Percentiles rank a stretch among this genome's conserved stretches.
These are phyloP conservation scores for Troilus luridus DNA, from an alignment of 2,888 invertebrate species.

Conservation along the genomic window DNA sequence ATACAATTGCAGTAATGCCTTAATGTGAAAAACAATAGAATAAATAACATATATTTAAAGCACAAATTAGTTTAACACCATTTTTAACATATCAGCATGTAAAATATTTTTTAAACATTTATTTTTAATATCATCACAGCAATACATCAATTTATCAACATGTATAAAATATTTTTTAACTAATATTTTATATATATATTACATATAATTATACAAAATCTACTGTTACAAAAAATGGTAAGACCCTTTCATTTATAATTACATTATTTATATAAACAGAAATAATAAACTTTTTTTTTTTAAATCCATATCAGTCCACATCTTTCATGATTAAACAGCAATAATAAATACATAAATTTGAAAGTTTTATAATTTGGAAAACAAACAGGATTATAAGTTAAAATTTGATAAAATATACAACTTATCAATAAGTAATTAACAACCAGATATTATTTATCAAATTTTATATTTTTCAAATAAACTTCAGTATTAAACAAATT, in stretches of 20 bases:
- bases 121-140: conserved; percentile 48
- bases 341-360: neutral
- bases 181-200: conserved; percentile 8
- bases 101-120: neutral
- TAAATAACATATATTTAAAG: conserved; percentile 37
- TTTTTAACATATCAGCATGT: neutral
- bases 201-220: conserved; percentile 27
- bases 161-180: conserved; percentile 23
- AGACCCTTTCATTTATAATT: neutral
- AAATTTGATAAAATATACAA: neutral
- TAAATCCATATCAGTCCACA: neutral
- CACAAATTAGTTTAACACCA: conserved; percentile 25
- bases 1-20: conserved; percentile 6
- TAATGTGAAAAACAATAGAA: conserved; percentile 34
- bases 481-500: neutral
- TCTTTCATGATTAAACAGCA: neutral
- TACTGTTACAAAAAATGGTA: neutral
- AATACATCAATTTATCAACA: conserved; percentile 25
- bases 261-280: neutral
- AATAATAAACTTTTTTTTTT: neutral
- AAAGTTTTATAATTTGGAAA: neutral
- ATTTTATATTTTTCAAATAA: neutral
- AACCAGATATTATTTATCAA: neutral
- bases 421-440: neutral
- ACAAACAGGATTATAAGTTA: neutral